These are phyloP conservation scores for Papilio polytes DNA, from an alignment of 1,140 invertebrate species.

Conservation along the genomic window DNA sequence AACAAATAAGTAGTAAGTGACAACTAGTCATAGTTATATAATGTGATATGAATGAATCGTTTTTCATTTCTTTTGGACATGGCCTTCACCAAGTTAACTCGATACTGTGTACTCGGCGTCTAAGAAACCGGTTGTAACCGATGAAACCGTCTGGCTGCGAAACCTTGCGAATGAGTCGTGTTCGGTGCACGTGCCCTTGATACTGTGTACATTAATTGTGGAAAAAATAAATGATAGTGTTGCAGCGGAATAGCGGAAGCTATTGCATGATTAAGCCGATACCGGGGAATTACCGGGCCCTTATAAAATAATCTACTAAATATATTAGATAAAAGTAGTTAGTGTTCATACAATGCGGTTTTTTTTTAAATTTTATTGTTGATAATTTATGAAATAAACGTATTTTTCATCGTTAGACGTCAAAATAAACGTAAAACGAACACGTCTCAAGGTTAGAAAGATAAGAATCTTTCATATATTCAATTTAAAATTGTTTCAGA, in stretches of 20 bases:
- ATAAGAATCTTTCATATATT: neutral
- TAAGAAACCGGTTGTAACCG: slow-evolving; percentile 25
- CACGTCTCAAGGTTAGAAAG: neutral
- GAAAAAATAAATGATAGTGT: neutral
- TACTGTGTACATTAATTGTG: slow-evolving; percentile 4
- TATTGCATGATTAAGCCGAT: neutral
- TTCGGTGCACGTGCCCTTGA: slow-evolving; percentile 5
- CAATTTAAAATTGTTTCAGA: neutral
- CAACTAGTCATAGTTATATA: neutral
- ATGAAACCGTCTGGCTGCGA: neutral
- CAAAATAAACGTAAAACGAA: neutral
- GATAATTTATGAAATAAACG: neutral
- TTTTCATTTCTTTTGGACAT: neutral
- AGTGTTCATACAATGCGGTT: neutral
- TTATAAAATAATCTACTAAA: neutral
- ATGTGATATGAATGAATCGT: neutral
- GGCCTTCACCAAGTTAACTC: neutral
- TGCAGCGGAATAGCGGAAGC: neutral
- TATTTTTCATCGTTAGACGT: neutral
- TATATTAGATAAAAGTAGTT: neutral
- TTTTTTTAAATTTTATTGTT: neutral
- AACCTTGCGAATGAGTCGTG: slow-evolving; percentile 9
- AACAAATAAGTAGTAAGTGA: no score
- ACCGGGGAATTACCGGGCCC: neutral
- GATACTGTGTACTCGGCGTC: slow-evolving; percentile 18